phyloP scores from a whole-genome alignment of 1,140 invertebrate species.

The Ceratitis capitata region DNA sequence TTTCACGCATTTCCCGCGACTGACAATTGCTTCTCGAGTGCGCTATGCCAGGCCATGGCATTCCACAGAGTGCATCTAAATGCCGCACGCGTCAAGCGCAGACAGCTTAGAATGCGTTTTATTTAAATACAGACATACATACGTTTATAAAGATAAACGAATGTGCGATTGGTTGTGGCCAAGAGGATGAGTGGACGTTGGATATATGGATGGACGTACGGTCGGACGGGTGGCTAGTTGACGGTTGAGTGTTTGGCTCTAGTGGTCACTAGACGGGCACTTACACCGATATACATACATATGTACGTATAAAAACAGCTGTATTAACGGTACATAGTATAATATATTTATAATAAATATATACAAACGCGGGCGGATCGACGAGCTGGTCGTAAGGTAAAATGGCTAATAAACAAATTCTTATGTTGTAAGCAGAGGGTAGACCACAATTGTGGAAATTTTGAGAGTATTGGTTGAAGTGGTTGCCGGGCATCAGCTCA shows the following conservation, averaged over 20 bases:
- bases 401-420: no score
- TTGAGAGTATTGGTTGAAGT: no score
- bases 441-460: no score
- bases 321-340: background rate
- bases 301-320: background rate
- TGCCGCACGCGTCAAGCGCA: constrained; percentile 34
- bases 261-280: background rate
- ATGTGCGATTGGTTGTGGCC: background rate
- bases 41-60: no score
- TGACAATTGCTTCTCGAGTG: background rate
- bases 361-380: background rate
- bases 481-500: no score
- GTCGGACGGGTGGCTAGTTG: no score
- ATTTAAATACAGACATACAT: no score
- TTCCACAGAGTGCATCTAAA: constrained; percentile 31
- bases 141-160: no score
- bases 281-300: background rate
- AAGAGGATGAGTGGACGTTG: background rate
- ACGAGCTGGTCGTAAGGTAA: no score
- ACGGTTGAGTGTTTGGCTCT: no score
- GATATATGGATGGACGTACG: background rate
- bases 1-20: constrained; percentile 31
- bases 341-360: background rate
- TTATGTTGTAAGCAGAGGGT: no score
- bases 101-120: constrained; percentile 36